Conservation (phyloP, 2,888 invertebrate species). For the Aplocera efformata region DNA sequence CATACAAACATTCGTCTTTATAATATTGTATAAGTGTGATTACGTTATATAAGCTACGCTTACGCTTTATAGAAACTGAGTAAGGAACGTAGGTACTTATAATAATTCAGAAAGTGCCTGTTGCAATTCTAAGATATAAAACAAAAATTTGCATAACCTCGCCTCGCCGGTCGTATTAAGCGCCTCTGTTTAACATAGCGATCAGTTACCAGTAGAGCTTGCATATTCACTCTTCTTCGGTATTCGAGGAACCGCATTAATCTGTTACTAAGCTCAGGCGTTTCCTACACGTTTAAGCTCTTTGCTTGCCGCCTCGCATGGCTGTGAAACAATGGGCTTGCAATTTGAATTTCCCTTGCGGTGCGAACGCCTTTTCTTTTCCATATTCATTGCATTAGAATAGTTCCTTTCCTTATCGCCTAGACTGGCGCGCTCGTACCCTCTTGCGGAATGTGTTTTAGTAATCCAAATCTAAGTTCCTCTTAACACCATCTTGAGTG, state of each 20-base stretch:
- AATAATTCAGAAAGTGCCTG: too few species aligned
- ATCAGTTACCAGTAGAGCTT: conserved; percentile 19
- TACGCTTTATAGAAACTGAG: too few species aligned
- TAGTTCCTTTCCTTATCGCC: conserved; percentile 30
- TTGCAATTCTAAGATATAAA: conserved; percentile 1
- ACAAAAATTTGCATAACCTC: conserved; percentile 15
- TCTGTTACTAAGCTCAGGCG: conserved; percentile 45
- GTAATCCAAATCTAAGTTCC: conserved; percentile 13
- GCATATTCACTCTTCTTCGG: conserved; percentile 27
- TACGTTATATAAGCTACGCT: too few species aligned
- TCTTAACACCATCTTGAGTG: conserved; percentile 22
- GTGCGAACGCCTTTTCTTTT: conserved; percentile 45
- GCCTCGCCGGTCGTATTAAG: conserved; percentile 16
- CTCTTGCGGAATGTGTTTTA: conserved; percentile 18
- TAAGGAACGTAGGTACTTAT: too few species aligned
- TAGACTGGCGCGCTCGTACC: conserved; percentile 21
- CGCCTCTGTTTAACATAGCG: conserved; percentile 24
- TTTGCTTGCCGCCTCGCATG: conserved; percentile 43
- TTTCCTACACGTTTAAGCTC: conserved; percentile 57
- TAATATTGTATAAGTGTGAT: too few species aligned
- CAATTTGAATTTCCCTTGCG: conserved; percentile 58
- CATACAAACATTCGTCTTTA: too few species aligned
- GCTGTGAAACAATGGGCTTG: conserved; percentile 55
- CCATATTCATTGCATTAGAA: conserved; percentile 47
- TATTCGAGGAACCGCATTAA: conserved; percentile 43